Conservation (phyloP, 2,888 invertebrate species). For the Clanis bilineata region DNA sequence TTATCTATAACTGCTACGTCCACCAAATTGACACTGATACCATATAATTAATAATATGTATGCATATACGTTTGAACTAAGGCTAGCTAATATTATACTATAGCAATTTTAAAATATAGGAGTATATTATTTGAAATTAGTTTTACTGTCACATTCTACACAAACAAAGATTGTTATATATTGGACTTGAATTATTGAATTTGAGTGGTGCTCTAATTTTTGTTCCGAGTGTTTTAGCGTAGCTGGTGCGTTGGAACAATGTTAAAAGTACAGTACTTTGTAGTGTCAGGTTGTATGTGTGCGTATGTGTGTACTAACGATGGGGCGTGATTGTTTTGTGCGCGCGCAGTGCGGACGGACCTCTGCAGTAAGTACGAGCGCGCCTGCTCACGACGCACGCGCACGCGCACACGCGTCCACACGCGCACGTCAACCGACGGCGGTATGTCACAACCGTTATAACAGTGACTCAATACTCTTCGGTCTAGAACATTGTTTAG, state of each 20-base stretch:
- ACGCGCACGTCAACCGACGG: not conserved
- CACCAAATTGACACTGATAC: not conserved
- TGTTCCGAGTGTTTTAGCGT: not conserved
- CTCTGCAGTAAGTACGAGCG: conserved; percentile 70
- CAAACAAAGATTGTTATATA: no score
- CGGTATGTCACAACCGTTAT: not conserved
- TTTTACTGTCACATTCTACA: not conserved
- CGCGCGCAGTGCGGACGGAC: conserved; percentile 73
- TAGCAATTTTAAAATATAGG: not conserved
- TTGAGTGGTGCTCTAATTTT: no score
- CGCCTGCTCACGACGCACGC: conserved; percentile 17
- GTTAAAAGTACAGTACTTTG: not conserved
- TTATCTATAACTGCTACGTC: not conserved
- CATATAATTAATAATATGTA: not conserved
- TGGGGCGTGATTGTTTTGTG: conserved; percentile 48
- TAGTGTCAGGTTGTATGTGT: conserved; percentile 8
- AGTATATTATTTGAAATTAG: not conserved
- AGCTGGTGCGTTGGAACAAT: not conserved
- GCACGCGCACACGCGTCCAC: not conserved
- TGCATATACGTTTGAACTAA: not conserved
- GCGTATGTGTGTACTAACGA: conserved; percentile 27
- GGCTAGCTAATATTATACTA: not conserved
- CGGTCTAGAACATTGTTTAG: not conserved
- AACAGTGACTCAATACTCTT: not conserved
- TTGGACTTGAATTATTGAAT: no score